phyloP scores from a whole-genome alignment of 2,888 invertebrate genomes.

The Dryococelus australis region DNA sequence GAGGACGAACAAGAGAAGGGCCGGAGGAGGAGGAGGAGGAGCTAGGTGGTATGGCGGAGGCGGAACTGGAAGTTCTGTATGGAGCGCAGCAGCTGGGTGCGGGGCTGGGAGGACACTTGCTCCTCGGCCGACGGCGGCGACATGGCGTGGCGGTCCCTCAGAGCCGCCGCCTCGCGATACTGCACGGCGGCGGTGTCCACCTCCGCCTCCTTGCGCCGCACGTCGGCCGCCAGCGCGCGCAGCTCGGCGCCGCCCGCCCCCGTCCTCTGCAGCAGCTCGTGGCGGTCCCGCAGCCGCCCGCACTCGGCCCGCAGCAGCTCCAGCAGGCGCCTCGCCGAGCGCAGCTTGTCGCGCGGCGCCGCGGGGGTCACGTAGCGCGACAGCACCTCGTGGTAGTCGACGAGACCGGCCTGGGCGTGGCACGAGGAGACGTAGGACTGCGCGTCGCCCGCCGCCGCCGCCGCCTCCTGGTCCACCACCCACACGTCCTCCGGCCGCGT shows the following conservation, averaged over 20 bases:
- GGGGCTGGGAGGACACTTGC: background rate
- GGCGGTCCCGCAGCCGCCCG: background rate
- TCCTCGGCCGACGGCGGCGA: background rate
- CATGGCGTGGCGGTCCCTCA: background rate
- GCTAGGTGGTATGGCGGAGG: background rate
- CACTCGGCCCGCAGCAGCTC: background rate
- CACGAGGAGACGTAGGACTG: background rate
- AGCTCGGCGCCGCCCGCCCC: background rate
- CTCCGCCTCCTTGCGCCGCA: background rate
- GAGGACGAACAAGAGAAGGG: no score
- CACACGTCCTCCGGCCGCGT: background rate
- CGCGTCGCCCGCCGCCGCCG: background rate
- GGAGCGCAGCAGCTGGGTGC: background rate
- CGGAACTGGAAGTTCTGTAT: background rate
- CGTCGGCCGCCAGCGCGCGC: background rate
- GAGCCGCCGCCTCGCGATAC: background rate
- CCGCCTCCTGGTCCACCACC: constrained; percentile 23
- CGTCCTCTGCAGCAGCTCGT: no score
- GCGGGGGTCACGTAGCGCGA: background rate
- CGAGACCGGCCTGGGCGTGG: no score
- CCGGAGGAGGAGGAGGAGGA: background rate
- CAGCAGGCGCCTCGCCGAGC: background rate
- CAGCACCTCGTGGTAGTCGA: background rate
- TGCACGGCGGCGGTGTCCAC: background rate
- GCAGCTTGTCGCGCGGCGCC: background rate